Evolutionary conservation across 2,113 vertebrate species (phyloP).

Genomic region (Alaudala cheleensis): DNA sequence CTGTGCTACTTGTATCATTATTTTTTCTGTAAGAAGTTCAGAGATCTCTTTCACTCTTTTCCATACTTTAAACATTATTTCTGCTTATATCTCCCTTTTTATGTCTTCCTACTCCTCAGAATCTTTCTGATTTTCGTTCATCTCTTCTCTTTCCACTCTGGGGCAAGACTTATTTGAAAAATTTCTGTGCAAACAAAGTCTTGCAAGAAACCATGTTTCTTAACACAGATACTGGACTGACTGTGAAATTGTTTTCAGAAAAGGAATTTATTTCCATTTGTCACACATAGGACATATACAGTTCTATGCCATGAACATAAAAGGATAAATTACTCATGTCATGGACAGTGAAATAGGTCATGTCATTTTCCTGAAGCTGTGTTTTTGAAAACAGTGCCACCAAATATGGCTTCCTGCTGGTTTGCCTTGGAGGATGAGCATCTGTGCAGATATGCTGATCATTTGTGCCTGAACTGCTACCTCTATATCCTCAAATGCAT

Average conservation of each 20-base stretch:
- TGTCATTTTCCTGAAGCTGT: neutral
- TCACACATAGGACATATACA: neutral
- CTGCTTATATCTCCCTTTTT: neutral
- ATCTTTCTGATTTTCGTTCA: neutral
- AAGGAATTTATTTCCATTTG: constrained; percentile 21
- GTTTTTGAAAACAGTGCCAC: neutral
- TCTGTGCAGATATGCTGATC: neutral
- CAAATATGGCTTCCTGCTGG: neutral
- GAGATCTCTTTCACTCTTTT: neutral
- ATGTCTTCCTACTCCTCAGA: neutral
- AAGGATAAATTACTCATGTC: neutral
- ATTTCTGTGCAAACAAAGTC: neutral
- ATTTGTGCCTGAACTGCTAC: neutral
- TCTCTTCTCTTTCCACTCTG: neutral
- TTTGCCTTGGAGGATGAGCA: neutral
- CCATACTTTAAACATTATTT: neutral
- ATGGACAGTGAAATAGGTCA: neutral
- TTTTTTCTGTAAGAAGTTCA: neutral
- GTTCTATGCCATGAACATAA: neutral
- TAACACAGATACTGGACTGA: neutral
- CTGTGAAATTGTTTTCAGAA: constrained; percentile 25
- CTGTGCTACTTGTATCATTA: neutral
- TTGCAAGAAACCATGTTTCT: neutral
- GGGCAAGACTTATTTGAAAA: neutral
- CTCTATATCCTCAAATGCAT: neutral